Conservation (phyloP, 2,888 invertebrate genomes). For the Tridacna crocea region DNA sequence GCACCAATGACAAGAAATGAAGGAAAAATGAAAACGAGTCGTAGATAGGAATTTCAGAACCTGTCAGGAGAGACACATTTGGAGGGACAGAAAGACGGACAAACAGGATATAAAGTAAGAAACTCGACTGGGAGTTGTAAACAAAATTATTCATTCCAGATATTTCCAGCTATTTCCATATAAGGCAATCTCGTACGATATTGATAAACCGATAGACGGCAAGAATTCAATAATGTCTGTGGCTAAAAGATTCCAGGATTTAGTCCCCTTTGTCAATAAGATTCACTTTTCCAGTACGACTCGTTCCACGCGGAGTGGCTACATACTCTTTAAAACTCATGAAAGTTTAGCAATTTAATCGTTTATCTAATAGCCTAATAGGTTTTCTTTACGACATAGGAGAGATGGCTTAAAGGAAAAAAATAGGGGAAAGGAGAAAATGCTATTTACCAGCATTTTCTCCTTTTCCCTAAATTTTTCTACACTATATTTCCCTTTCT, state of each 20-base stretch:
- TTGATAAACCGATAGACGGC: not conserved
- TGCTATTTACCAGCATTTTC: not conserved
- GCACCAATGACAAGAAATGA: not conserved
- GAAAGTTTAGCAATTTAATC: too few relatives aligned
- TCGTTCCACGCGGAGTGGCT: not conserved
- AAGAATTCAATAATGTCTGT: constrained; percentile 14
- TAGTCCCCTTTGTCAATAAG: constrained; percentile 8
- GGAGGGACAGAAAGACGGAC: not conserved
- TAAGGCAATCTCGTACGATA: constrained; percentile 10
- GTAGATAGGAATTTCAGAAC: not conserved
- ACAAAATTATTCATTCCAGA: not conserved
- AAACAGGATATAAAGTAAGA: not conserved
- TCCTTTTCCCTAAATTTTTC: not conserved
- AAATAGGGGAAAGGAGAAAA: too few relatives aligned
- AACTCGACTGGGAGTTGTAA: too few relatives aligned
- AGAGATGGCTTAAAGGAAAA: too few relatives aligned
- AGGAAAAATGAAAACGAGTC: not conserved
- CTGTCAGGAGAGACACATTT: not conserved
- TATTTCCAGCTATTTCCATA: constrained; percentile 1
- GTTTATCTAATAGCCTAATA: too few relatives aligned
- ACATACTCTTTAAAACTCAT: too few relatives aligned
- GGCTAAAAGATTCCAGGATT: not conserved
- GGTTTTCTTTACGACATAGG: too few relatives aligned
- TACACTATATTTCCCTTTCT: too few relatives aligned
- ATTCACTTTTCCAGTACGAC: not conserved